phyloP scores from a whole-genome alignment of 1,140 invertebrate species.

The Drosophila ogumai region DNA sequence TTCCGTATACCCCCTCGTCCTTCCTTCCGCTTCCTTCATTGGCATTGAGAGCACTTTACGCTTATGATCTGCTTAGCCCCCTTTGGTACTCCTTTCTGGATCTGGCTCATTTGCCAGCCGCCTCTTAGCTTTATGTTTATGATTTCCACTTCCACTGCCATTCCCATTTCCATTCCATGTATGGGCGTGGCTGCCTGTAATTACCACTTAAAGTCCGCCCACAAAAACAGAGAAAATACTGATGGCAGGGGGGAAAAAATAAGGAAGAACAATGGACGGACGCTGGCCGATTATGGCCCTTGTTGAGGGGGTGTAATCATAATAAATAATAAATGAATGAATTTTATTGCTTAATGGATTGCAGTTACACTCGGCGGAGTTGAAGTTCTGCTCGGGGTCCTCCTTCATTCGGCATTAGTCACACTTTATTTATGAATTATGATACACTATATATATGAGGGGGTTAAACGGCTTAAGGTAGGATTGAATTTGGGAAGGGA shows the following conservation, averaged over 20 bases:
- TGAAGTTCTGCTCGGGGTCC: constrained; percentile 47
- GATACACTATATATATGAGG: constrained; percentile 45
- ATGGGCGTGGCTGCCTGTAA: constrained; percentile 73
- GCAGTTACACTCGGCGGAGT: constrained; percentile 70
- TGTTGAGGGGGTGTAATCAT: constrained; percentile 70
- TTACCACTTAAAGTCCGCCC: constrained; percentile 73
- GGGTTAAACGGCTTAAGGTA: constrained; percentile 34
- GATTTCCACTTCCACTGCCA: constrained; percentile 67
- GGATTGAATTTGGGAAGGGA: constrained; percentile 24
- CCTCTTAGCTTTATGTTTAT: constrained; percentile 80
- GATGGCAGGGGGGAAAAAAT: not conserved
- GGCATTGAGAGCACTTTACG: constrained; percentile 63
- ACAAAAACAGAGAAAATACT: constrained; percentile 15
- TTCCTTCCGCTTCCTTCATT: not conserved
- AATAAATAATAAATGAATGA: constrained; percentile 83
- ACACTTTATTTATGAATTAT: constrained; percentile 83
- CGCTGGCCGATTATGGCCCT: constrained; percentile 18
- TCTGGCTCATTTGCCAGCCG: constrained; percentile 71
- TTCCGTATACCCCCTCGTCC: not conserved
- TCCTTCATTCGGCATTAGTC: constrained; percentile 71
- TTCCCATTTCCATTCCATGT: constrained; percentile 56
- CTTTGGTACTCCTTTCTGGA: constrained; percentile 21
- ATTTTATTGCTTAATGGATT: constrained; percentile 84
- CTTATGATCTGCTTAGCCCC: constrained; percentile 71
- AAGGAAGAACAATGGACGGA: constrained; percentile 66